These are phyloP conservation scores for Malurus cyaneus DNA, from an alignment of 2,113 vertebrate species.

Conservation along the genomic window DNA sequence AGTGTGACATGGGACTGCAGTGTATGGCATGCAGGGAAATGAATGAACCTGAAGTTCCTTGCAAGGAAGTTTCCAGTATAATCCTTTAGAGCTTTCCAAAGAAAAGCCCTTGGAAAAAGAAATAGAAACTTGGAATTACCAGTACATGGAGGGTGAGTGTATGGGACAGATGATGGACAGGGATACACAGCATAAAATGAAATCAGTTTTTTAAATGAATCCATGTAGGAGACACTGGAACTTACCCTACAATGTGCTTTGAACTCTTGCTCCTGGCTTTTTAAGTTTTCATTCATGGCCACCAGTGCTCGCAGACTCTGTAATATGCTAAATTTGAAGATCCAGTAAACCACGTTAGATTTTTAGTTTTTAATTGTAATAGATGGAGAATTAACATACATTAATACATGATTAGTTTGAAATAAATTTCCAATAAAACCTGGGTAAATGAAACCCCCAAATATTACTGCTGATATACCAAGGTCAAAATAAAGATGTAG, in stretches of 20 bases:
- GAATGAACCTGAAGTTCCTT: not conserved
- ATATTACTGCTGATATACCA: not conserved
- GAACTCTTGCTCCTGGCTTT: conserved; percentile 93
- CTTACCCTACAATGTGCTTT: conserved; percentile 92
- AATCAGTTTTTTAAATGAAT: not conserved
- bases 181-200: not conserved
- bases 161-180: not conserved
- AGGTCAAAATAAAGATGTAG: not conserved
- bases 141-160: not conserved
- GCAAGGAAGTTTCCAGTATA: not conserved
- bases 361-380: not conserved
- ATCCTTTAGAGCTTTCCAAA: not conserved
- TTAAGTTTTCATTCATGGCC: conserved; percentile 92
- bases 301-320: conserved; percentile 88
- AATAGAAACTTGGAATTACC: not conserved
- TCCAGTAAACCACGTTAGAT: not conserved
- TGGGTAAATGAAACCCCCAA: not conserved
- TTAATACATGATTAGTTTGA: not conserved
- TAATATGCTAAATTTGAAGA: conserved; percentile 76
- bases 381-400: not conserved
- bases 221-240: not conserved
- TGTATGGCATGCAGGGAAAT: not conserved
- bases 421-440: not conserved
- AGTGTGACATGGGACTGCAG: not conserved
- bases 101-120: not conserved